phyloP scores from a whole-genome alignment of 2,113 vertebrate species.

The Dicaeum eximium region DNA sequence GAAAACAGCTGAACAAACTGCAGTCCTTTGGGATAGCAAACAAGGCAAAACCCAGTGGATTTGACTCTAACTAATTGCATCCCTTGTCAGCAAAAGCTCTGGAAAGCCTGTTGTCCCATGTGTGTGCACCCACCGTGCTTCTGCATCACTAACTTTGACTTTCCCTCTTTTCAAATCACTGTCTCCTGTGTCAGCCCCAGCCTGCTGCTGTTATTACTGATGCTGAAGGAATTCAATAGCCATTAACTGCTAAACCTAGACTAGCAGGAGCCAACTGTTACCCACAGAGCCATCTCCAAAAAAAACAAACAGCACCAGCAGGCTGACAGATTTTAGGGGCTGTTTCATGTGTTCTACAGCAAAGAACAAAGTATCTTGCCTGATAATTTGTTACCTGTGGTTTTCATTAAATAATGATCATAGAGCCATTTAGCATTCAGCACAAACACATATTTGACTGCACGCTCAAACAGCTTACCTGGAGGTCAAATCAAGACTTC shows the following conservation, averaged over 20 bases:
- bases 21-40: neutral
- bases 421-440: neutral
- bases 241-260: neutral
- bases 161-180: neutral
- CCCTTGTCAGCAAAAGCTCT: neutral
- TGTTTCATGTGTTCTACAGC: neutral
- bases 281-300: neutral
- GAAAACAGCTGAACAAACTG: slow-evolving; percentile 27
- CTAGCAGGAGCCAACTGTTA: neutral
- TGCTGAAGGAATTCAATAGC: slow-evolving; percentile 16
- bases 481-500: neutral
- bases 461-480: neutral
- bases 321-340: neutral
- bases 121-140: neutral
- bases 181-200: neutral
- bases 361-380: neutral
- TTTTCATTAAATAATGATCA: neutral
- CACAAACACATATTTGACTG: neutral
- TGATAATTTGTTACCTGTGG: neutral
- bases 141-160: neutral
- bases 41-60: neutral
- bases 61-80: neutral
- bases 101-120: neutral
- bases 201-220: neutral
- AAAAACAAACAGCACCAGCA: neutral